A percentile compares a stretch with the other conserved stretches of the same genome.
Conservation (phyloP, 53 echinoderm and acorn worm genomes). For the Actinopyga echinites region DNA sequence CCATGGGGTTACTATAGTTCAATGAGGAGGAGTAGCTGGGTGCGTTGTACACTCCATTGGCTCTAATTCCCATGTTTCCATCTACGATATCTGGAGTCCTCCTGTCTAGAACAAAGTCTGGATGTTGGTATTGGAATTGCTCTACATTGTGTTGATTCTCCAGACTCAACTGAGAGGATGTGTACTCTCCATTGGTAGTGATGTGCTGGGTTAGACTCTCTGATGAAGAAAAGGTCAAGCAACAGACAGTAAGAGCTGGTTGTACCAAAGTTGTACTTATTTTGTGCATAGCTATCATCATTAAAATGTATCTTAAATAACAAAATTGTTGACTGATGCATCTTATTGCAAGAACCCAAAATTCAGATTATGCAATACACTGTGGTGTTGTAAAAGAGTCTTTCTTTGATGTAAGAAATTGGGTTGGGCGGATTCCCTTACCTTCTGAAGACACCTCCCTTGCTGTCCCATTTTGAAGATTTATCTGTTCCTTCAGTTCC, state of each 20-base stretch:
- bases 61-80: conserved; percentile 12
- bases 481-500: conserved; percentile 59
- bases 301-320: no score
- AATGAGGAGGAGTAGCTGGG: conserved; percentile 74
- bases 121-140: conserved; percentile 63
- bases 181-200: conserved; percentile 66
- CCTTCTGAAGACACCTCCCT: conserved; percentile 87
- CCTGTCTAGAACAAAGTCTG: conserved; percentile 84
- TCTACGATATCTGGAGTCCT: conserved; percentile 63
- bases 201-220: conserved; percentile 80
- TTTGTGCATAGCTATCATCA: no score
- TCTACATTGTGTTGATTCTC: conserved; percentile 77
- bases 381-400: no score
- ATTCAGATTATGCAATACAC: no score
- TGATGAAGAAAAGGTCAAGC: conserved; percentile 45
- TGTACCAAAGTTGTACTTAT: no score
- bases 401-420: no score
- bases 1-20: conserved; percentile 73
- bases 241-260: not conserved
- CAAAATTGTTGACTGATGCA: no score
- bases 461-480: conserved; percentile 29
- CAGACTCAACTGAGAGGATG: conserved; percentile 84
- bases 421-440: conserved; percentile 5
- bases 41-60: conserved; percentile 13
- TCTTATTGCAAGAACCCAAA: no score